These are phyloP conservation scores for Pogonomyrmex barbatus DNA, from an alignment of 1,140 invertebrate genomes.

Conservation along the genomic window DNA sequence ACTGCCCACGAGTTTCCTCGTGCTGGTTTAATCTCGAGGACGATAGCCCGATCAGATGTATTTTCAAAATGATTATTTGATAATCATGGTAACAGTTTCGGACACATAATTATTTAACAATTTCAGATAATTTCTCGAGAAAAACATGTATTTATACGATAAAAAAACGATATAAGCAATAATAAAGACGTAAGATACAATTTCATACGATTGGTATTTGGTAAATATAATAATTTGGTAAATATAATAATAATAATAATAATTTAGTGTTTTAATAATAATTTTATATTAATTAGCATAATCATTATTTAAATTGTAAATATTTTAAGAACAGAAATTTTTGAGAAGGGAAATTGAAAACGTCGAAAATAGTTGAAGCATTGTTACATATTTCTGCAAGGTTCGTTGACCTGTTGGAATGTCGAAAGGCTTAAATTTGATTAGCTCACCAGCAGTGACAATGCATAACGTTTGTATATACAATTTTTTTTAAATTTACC, in stretches of 20 bases:
- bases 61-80: conserved; percentile 12
- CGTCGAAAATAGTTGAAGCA: neutral
- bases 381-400: neutral
- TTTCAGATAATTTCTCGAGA: neutral
- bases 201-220: neutral
- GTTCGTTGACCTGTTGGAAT: neutral
- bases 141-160: neutral
- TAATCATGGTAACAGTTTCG: neutral
- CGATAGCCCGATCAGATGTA: neutral
- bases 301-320: neutral
- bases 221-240: neutral
- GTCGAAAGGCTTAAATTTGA: neutral
- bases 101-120: neutral
- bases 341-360: neutral
- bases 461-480: conserved; percentile 1
- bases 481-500: conserved; percentile 2
- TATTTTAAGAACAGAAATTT: neutral
- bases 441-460: neutral
- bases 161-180: neutral
- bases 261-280: neutral
- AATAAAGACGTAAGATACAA: neutral
- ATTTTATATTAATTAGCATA: neutral
- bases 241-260: no score
- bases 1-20: conserved; percentile 45
- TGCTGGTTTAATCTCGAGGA: conserved; percentile 62